A percentile compares a stretch with the other conserved stretches of the same genome.
phyloP scores from a whole-genome alignment of 2,797 vertebrate genomes.

The Sebastes vulpes region DNA sequence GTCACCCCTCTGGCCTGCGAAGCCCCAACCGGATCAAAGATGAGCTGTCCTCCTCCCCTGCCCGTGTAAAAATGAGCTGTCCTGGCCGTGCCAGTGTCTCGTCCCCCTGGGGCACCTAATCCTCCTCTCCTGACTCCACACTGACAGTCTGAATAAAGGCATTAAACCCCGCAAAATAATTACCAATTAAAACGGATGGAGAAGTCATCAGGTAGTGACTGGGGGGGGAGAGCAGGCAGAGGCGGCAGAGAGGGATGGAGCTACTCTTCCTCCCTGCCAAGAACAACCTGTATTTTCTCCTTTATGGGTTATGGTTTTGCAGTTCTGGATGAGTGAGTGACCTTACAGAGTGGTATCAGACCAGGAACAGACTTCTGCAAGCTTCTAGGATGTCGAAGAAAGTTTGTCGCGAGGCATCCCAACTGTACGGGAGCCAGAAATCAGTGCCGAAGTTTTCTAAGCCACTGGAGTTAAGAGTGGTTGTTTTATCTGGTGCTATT shows the following conservation, averaged over 20 bases:
- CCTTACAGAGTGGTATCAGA: conserved; percentile 83
- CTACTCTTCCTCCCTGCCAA: conserved; percentile 77
- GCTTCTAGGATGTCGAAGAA: conserved; percentile 74
- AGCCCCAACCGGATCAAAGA: conserved; percentile 91
- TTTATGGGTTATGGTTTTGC: conserved; percentile 81
- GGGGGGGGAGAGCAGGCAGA: conserved; percentile 59
- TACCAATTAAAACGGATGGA: conserved; percentile 88
- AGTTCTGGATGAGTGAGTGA: conserved; percentile 85
- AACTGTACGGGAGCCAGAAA: conserved; percentile 68
- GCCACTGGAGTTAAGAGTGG: conserved; percentile 58
- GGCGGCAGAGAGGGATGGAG: conserved; percentile 71
- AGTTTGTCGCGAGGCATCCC: conserved; percentile 68
- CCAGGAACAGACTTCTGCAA: conserved; percentile 79
- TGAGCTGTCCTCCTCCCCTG: conserved; percentile 91
- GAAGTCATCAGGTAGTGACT: conserved; percentile 86
- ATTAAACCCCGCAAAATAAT: conserved; percentile 89
- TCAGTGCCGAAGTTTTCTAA: conserved; percentile 65
- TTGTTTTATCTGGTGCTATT: conserved; percentile 61
- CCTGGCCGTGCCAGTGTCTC: conserved; percentile 92
- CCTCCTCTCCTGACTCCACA: conserved; percentile 89
- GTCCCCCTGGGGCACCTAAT: conserved; percentile 91
- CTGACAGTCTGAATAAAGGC: conserved; percentile 90
- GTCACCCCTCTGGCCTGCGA: conserved; percentile 92
- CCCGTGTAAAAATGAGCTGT: conserved; percentile 89
- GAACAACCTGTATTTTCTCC: conserved; percentile 85